These are phyloP conservation scores for Lasiommata megera DNA, from an alignment of 2,888 invertebrate species.

Conservation along the genomic window DNA sequence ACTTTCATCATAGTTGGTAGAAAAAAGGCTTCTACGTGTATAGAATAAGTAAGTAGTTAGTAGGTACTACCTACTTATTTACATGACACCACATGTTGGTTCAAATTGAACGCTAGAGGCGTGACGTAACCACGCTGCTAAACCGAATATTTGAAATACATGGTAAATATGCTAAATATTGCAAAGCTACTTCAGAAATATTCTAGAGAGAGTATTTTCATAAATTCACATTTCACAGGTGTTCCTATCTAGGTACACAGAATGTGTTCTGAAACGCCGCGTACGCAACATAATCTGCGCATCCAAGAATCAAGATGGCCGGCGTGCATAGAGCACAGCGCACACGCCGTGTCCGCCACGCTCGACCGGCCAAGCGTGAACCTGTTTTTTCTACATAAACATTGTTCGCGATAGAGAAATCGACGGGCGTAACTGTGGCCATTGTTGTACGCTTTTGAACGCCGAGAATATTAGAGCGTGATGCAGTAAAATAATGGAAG, in stretches of 20 bases:
- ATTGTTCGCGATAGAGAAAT: conserved; percentile 79
- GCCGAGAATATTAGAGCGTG: conserved; percentile 76
- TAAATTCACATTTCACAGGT: neutral
- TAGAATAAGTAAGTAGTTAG: neutral
- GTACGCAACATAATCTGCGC: conserved; percentile 72
- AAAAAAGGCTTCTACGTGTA: neutral
- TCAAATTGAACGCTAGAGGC: neutral
- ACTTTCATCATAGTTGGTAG: no score
- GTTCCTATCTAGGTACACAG: neutral
- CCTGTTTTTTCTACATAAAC: conserved; percentile 75
- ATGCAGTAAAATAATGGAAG: conserved; percentile 64
- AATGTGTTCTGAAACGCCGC: conserved; percentile 39
- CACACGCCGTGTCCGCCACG: conserved; percentile 74
- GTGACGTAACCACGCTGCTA: neutral
- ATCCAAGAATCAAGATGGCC: conserved; percentile 63
- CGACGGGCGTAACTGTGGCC: conserved; percentile 75
- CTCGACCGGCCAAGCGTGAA: conserved; percentile 65
- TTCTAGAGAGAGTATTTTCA: no score
- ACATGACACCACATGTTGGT: neutral
- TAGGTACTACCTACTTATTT: neutral
- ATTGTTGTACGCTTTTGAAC: conserved; percentile 73
- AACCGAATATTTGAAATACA: neutral
- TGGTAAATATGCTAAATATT: neutral
- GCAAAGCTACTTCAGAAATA: no score
- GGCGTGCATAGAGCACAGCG: conserved; percentile 54